phyloP scores from a whole-genome alignment of 2,888 invertebrate genomes.

The Sclerodermus sp. region DNA sequence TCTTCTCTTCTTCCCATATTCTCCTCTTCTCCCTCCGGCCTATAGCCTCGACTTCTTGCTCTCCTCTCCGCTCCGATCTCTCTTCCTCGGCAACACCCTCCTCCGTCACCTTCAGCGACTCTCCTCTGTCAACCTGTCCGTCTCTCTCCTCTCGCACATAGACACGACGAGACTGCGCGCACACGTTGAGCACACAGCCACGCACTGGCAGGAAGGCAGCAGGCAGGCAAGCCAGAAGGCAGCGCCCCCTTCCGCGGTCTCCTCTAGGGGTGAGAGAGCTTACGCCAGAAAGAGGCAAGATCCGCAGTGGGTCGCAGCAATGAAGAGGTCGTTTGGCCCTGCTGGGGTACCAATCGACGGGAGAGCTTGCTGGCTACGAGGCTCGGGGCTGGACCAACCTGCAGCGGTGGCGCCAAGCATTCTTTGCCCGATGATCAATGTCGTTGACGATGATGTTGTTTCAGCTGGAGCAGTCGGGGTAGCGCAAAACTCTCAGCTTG shows the following conservation, averaged over 20 bases:
- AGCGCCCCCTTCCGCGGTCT: background rate
- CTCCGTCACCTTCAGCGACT: background rate
- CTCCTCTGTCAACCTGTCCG: background rate
- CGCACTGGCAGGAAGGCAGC: no score
- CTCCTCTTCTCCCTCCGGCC: background rate
- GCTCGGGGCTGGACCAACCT: no score
- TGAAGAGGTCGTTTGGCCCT: no score
- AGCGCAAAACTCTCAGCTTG: no score
- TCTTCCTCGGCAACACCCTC: background rate
- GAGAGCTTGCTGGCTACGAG: no score
- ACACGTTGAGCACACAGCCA: background rate
- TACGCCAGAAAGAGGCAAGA: background rate
- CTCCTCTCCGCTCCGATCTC: constrained; percentile 3
- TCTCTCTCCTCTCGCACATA: background rate
- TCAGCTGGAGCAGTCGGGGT: no score
- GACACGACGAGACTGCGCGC: background rate
- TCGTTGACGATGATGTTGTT: no score
- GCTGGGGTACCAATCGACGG: no score
- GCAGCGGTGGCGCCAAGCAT: no score
- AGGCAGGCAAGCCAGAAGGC: no score
- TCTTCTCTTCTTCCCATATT: background rate
- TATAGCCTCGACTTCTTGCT: no score
- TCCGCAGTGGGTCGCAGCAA: constrained; percentile 6
- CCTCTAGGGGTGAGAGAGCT: background rate
- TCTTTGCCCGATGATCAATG: no score